Evolutionary conservation across 2,888 invertebrate species (phyloP).

Genomic region (Monopis laevigella): DNA sequence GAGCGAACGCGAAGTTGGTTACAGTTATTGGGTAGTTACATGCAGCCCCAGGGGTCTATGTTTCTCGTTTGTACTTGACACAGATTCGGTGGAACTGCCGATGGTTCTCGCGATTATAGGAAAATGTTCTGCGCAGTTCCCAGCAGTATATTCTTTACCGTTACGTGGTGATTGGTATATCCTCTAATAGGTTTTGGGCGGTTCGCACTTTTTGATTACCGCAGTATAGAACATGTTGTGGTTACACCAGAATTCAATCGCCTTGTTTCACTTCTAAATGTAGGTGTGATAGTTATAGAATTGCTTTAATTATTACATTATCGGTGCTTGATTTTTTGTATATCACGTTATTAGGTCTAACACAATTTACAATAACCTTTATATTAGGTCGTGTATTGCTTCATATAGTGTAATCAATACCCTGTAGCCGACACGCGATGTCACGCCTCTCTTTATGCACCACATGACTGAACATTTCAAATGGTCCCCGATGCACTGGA

Average conservation of each 20-base stretch:
- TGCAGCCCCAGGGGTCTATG: conserved; percentile 20
- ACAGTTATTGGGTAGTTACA: conserved; percentile 19
- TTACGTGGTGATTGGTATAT: conserved; percentile 41
- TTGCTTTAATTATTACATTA: too few relatives aligned
- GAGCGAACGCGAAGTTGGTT: too few relatives aligned
- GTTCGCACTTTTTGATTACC: neutral
- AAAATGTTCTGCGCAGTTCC: conserved; percentile 32
- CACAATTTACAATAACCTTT: conserved; percentile 7
- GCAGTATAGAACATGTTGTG: too few relatives aligned
- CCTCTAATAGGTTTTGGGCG: conserved; percentile 8
- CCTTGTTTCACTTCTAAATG: too few relatives aligned
- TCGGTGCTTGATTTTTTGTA: too few relatives aligned
- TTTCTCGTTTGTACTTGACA: conserved; percentile 26
- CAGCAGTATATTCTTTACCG: conserved; percentile 29
- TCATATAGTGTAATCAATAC: conserved; percentile 4
- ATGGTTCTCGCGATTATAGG: conserved; percentile 28
- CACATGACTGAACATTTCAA: conserved; percentile 9
- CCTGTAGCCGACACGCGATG: conserved; percentile 4
- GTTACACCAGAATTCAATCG: too few relatives aligned
- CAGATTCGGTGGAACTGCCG: conserved; percentile 17
- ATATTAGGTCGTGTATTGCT: conserved; percentile 8
- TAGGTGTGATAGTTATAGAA: too few relatives aligned
- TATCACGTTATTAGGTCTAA: too few relatives aligned
- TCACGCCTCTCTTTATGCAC: conserved; percentile 9
- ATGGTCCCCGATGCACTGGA: conserved; percentile 1